Conservation (phyloP, 1,140 invertebrate species). For the Anoplolepis gracilipes region DNA sequence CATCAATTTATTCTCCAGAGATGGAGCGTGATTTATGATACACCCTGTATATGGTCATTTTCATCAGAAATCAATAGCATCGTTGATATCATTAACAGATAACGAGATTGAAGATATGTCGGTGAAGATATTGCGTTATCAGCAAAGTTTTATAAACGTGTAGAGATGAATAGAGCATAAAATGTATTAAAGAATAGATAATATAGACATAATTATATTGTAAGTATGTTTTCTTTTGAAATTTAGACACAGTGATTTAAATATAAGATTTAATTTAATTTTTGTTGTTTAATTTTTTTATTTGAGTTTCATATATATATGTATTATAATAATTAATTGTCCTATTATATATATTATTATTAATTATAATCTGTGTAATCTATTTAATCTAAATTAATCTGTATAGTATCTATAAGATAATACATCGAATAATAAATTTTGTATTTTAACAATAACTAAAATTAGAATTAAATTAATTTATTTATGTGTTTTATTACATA, state of each 20-base stretch:
- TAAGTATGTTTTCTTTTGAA: no score
- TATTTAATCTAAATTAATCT: background rate
- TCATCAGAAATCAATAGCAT: conserved; percentile 33
- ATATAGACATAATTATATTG: conserved; percentile 35
- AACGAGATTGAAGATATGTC: conserved; percentile 34
- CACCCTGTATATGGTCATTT: conserved; percentile 18
- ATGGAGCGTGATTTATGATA: no score
- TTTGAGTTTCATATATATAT: background rate
- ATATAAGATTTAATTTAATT: background rate
- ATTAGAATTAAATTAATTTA: no score
- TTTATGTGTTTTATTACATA: background rate
- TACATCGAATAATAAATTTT: background rate
- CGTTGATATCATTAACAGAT: conserved; percentile 49
- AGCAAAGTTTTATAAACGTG: conserved; percentile 14
- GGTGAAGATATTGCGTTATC: conserved; percentile 44
- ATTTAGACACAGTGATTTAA: background rate
- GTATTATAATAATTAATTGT: background rate
- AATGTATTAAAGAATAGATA: background rate
- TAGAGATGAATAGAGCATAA: background rate
- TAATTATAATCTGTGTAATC: background rate
- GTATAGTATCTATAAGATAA: background rate
- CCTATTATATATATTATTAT: background rate
- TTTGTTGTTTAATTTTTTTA: background rate
- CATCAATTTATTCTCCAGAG: no score
- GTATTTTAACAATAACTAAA: no score